Conservation (phyloP, 1,140 invertebrate species). For the Neodiprion lecontei region DNA sequence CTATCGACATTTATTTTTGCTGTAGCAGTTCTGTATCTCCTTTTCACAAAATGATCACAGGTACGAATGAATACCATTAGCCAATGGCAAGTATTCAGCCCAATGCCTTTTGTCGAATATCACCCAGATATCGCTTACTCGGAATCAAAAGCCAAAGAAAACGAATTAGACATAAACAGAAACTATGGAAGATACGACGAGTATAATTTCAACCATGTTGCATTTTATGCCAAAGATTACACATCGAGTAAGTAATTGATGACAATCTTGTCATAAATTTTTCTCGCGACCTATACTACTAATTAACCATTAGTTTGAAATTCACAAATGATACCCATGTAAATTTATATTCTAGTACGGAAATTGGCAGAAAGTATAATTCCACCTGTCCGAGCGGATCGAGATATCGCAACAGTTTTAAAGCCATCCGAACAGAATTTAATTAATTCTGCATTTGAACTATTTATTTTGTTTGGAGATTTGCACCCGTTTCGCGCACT, state of each 20-base stretch:
- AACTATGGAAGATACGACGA: slow-evolving; percentile 83
- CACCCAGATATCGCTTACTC: slow-evolving; percentile 69
- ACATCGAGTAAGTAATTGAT: slow-evolving; percentile 64
- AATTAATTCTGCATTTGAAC: slow-evolving; percentile 65
- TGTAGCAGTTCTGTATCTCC: not conserved
- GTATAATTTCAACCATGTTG: slow-evolving; percentile 73
- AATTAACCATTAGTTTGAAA: not conserved
- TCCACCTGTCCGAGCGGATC: slow-evolving; percentile 69
- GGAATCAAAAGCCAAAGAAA: slow-evolving; percentile 62
- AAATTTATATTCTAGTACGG: slow-evolving; percentile 63
- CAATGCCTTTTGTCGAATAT: slow-evolving; percentile 82
- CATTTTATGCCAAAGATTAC: slow-evolving; percentile 87
- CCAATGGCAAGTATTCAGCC: slow-evolving; percentile 81
- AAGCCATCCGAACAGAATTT: slow-evolving; percentile 43
- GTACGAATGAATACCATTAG: slow-evolving; percentile 86
- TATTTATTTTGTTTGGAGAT: slow-evolving; percentile 69
- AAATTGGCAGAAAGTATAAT: slow-evolving; percentile 66
- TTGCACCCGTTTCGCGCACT: slow-evolving; percentile 75
- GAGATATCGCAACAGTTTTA: slow-evolving; percentile 65
- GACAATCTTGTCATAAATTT: slow-evolving; percentile 21
- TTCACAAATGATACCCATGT: slow-evolving; percentile 17
- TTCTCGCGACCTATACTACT: not conserved
- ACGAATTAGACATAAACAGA: slow-evolving; percentile 76
- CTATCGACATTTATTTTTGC: slow-evolving; percentile 18
- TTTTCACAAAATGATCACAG: slow-evolving; percentile 58